These are phyloP conservation scores for Phymorhynchus buccinoides DNA, from an alignment of 1,140 invertebrate genomes.

Conservation along the genomic window DNA sequence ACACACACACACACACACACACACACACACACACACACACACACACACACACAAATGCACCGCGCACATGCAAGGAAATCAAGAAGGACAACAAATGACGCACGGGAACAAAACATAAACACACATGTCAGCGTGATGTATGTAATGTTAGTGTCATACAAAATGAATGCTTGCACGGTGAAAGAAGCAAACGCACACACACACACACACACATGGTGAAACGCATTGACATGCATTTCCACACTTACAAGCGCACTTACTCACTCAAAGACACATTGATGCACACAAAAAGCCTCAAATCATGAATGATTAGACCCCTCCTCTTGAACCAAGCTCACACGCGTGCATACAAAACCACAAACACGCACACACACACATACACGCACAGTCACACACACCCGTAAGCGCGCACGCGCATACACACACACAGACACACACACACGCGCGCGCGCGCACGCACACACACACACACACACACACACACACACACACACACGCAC, in stretches of 20 bases:
- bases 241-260: no score
- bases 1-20: slow-evolving; percentile 10
- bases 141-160: no score
- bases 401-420: neutral
- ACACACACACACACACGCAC: slow-evolving; percentile 17
- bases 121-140: no score
- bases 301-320: no score
- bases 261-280: no score
- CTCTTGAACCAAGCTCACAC: neutral
- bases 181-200: no score
- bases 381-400: neutral
- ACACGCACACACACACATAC: slow-evolving; percentile 7
- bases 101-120: no score
- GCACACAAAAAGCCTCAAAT: no score
- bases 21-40: slow-evolving; percentile 10
- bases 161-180: no score
- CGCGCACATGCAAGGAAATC: neutral
- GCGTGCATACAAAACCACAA: neutral
- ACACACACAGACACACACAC: neutral
- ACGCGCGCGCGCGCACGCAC: neutral
- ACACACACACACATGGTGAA: no score
- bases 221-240: no score
- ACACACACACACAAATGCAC: neutral
- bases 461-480: slow-evolving; percentile 5
- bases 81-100: no score